Base-by-base conservation (phyloP, 2,888 invertebrate genomes). In the Gymnoscelis rufifasciata region DNA sequence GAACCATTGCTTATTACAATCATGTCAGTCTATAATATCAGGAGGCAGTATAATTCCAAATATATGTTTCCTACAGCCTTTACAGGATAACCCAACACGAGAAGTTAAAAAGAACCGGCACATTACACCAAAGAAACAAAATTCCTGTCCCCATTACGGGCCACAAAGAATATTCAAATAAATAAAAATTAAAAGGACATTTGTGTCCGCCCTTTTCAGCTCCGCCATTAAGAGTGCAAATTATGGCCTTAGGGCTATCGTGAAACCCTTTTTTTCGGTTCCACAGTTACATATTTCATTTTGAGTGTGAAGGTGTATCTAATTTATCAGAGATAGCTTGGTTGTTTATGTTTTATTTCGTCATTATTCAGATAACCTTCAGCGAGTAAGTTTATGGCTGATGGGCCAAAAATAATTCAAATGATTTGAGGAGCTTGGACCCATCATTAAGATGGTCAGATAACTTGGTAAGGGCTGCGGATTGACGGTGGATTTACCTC, bases 201-300 rank as follows among this genome's bases (percentile, higher is more conserved):
- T 47, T 43, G 51, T 24, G 48, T 54, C 57, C 57, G 50, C 44
- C 48, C 38, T 40, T 54, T 52, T 57, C 57, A 54, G 44, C 50
- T 19, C 15, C 33, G 52, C 52, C 55, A 52, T 57, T 57, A 56
- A 57, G 54, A 57, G 48, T 45, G 53, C 44, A 48, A 53, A 50
- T 52, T 54, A 56, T 54, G 56, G 48, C 41, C 46, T 43, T n/a
- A 14, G 6, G 14, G 31, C 15, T n/a, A 15, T 15, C 15, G 10
- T 55, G 51, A 45, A 55, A 47, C 52, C 53, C 46, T 48, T 56
- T 57, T 54, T 33, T 15, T 33, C 44, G 41, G 42, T 49, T 48
- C 43, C 43, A 23, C 46, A 30, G 50, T 38, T 47, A 48, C 50
- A 56, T 56, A 52, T 56, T 51, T 57, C 49, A 52, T 49, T 51